phyloP scores from a whole-genome alignment of 2,888 invertebrate species.

The Ernsta delagoae region DNA sequence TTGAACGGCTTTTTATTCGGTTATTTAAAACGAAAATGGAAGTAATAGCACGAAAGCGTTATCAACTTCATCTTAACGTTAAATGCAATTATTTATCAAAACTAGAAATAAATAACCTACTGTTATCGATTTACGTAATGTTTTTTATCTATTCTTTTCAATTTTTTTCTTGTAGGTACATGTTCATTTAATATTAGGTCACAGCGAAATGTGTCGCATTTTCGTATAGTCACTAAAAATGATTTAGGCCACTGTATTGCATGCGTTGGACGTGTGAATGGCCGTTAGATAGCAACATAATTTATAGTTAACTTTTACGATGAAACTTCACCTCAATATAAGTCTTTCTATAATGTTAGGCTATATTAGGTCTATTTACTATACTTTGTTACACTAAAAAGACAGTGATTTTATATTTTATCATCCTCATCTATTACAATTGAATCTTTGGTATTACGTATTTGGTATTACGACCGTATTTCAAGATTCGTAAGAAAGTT shows the following conservation, averaged over 20 bases:
- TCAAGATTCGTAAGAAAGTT: background rate
- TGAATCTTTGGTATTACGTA: too few relatives aligned
- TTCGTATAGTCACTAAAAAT: conserved; percentile 23
- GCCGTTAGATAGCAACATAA: conserved; percentile 8
- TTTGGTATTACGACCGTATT: background rate
- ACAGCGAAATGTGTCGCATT: background rate
- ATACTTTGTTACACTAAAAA: too few relatives aligned
- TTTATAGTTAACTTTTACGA: conserved; percentile 9
- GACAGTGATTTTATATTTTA: too few relatives aligned
- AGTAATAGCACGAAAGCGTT: background rate
- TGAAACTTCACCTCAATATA: background rate
- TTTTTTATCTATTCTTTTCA: too few relatives aligned
- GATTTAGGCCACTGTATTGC: conserved; percentile 21
- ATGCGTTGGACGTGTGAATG: conserved; percentile 16
- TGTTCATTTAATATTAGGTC: background rate
- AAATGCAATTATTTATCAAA: background rate
- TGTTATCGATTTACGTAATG: too few relatives aligned
- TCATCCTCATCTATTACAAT: too few relatives aligned
- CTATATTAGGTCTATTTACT: too few relatives aligned
- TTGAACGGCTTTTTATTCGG: background rate
- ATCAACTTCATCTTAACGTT: too few relatives aligned
- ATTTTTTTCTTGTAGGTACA: background rate
- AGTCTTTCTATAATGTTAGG: too few relatives aligned
- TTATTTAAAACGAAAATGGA: background rate
- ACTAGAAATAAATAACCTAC: too few relatives aligned